Base-by-base conservation (phyloP, 2,113 vertebrate species). In the Salvelinus sp. region DNA sequence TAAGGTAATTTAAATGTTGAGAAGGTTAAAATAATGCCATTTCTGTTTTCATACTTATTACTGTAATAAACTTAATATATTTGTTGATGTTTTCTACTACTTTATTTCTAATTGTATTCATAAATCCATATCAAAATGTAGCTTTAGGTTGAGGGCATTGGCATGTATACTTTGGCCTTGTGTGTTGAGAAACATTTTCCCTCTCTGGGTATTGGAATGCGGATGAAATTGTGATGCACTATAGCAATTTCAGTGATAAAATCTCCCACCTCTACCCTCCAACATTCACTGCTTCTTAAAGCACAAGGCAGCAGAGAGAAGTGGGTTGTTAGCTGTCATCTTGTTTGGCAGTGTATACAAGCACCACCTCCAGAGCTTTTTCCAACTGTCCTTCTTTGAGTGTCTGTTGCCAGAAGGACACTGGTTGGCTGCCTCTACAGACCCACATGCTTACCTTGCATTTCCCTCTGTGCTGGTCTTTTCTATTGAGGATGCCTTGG, bases 291-390 rank as follows among this genome's bases (percentile, higher is more conserved):
- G 47, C 54, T 85, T 69, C 77, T 74, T 47, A 28, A 74, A 79
- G 79, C 74, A 6, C 57, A 67, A 22, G 69, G 62, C 62, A 13
- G 71, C 60, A 14, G 22, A 25, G 25, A 74, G 72, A 62, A 76
- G 76, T 72, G 27, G 79, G 81, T 60, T 69, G 78, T 69, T 71
- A 73, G 66, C 73, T 83, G 79, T 82, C 79, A 73, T 70, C 57
- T 12, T 79, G 66, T 74, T 54, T 54, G 16, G 50, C 50, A 54
- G 50, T 54, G 50, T 54, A 54, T 54, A 54, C 16, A 54, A 54
- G 50, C 16, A 54, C 50, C 12, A 54, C 50, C 50, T 54, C 50
- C 50, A 54, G 14, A 54, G 50, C 50, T 18, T 54, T 54, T 54
- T 54, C 50, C 50, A 54, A 54, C 50, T 54, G 50, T 54, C 50